Evolutionary conservation across 2,113 vertebrate species (phyloP).

Genomic region (Notarius quadriscutis): DNA sequence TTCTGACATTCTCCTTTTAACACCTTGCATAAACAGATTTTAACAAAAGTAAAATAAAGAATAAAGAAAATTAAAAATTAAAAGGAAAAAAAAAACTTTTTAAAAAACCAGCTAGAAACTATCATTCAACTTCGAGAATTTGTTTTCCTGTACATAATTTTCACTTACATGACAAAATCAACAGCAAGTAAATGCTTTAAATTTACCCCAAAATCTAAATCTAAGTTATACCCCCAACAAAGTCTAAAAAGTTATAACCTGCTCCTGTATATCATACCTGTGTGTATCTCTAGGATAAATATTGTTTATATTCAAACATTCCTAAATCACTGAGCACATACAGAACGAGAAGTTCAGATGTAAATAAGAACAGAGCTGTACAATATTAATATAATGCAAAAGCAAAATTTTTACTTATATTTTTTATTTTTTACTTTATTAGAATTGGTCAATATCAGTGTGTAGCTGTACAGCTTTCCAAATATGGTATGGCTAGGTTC

Average conservation of each 20-base stretch:
- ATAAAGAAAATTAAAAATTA: not conserved
- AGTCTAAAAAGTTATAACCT: constrained; percentile 20
- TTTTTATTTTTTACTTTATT: constrained; percentile 34
- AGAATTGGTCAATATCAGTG: constrained; percentile 43
- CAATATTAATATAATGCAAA: constrained; percentile 52
- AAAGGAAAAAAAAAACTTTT: not conserved
- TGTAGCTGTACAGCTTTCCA: constrained; percentile 52
- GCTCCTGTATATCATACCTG: constrained; percentile 13
- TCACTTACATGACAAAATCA: constrained; percentile 12
- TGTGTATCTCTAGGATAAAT: constrained; percentile 27
- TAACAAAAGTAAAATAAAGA: not conserved
- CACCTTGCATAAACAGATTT: constrained; percentile 22
- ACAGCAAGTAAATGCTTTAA: not conserved
- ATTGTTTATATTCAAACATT: constrained; percentile 23
- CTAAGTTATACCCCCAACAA: not conserved
- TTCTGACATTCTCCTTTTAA: constrained; percentile 27
- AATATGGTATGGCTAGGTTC: constrained; percentile 57
- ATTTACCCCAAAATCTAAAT: not conserved
- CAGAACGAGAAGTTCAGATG: constrained; percentile 46
- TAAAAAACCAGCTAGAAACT: not conserved
- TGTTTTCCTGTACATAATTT: constrained; percentile 6
- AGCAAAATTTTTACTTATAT: constrained; percentile 39
- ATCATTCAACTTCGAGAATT: constrained; percentile 15
- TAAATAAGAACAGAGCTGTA: constrained; percentile 55
- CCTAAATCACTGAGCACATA: constrained; percentile 18